A percentile compares a stretch with the other conserved stretches of the same genome.
These are phyloP conservation scores for Ophion ventricosus DNA, from an alignment of 2,888 invertebrate species.

Conservation along the genomic window DNA sequence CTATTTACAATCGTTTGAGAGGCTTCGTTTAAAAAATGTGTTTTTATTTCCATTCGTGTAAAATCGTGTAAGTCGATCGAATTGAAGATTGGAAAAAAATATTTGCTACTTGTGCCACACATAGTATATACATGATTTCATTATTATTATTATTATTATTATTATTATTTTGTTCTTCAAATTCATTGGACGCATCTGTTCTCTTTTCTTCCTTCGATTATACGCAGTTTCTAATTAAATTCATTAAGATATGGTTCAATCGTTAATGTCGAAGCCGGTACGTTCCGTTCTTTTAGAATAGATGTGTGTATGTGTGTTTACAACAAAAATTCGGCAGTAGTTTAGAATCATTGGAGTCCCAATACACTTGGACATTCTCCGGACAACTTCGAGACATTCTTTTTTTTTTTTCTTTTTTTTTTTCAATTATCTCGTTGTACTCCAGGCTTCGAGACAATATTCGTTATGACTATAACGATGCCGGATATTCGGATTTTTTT, in stretches of 20 bases:
- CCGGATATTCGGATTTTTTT: no score
- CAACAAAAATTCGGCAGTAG: constrained; percentile 54
- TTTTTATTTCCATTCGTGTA: constrained; percentile 37
- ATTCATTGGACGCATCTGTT: constrained; percentile 73
- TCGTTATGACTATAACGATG: no score
- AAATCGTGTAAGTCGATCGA: constrained; percentile 37
- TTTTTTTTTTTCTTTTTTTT: constrained; percentile 18
- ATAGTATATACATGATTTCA: constrained; percentile 76
- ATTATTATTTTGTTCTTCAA: constrained; percentile 69
- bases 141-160: constrained; percentile 67
- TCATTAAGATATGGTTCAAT: constrained; percentile 78
- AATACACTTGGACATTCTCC: constrained; percentile 22
- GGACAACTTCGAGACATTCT: neutral
- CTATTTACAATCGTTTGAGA: constrained; percentile 63
- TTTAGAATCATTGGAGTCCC: constrained; percentile 55
- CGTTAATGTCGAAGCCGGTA: constrained; percentile 69
- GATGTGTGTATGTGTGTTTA: constrained; percentile 30
- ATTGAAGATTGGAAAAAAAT: constrained; percentile 64
- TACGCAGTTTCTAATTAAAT: constrained; percentile 72
- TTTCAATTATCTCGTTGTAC: constrained; percentile 30
- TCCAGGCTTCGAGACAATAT: constrained; percentile 15
- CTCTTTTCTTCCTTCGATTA: constrained; percentile 69
- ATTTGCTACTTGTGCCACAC: constrained; percentile 72
- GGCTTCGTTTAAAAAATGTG: constrained; percentile 49
- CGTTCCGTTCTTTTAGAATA: constrained; percentile 53